A percentile compares a stretch with the other conserved stretches of the same genome.
phyloP scores from a whole-genome alignment of 2,888 invertebrate genomes.

The Diaphora mendica region DNA sequence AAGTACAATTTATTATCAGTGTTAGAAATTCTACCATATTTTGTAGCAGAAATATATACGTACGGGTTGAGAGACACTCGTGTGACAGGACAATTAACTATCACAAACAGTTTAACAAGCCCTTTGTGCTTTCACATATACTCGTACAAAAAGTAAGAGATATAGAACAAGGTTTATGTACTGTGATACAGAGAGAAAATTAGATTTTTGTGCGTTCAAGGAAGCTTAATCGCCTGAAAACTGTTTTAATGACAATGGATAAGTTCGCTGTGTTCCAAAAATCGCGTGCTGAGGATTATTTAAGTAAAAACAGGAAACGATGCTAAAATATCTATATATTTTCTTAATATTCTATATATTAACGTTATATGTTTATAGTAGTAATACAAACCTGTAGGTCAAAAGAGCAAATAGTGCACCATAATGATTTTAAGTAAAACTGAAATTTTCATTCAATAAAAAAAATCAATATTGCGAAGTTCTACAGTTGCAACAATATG shows the following conservation, averaged over 20 bases:
- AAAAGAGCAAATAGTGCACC: not conserved
- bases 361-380: too few species aligned
- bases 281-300: too few species aligned
- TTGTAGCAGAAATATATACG: not conserved
- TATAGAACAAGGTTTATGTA: slow-evolving; percentile 31
- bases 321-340: too few species aligned
- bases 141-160: slow-evolving; percentile 15
- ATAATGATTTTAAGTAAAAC: not conserved
- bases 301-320: not conserved
- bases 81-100: slow-evolving; percentile 38
- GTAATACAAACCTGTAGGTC: not conserved
- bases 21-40: not conserved
- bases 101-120: slow-evolving; percentile 37
- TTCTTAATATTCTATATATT: too few species aligned
- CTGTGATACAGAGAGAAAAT: slow-evolving; percentile 28
- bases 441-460: too few species aligned
- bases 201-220: slow-evolving; percentile 17
- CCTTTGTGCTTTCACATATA: slow-evolving; percentile 17
- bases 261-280: not conserved
- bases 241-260: slow-evolving; percentile 5
- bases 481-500: too few species aligned
- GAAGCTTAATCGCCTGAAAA: slow-evolving; percentile 38
- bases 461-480: too few species aligned
- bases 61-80: not conserved
- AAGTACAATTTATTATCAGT: not conserved